Evolutionary conservation across 2,888 invertebrate species (phyloP).

Genomic region (Melangyna quadrimaculata): DNA sequence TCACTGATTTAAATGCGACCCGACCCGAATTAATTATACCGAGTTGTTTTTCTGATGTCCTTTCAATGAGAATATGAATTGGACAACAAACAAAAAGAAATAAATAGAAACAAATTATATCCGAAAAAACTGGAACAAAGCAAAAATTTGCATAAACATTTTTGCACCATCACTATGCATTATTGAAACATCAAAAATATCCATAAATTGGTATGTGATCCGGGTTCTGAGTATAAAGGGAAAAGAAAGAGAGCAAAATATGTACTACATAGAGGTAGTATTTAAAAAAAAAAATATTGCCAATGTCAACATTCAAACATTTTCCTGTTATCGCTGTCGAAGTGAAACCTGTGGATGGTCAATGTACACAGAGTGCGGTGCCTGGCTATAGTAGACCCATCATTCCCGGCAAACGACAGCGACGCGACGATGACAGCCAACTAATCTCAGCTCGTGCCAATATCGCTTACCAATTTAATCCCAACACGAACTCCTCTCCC

Average conservation of each 20-base stretch:
- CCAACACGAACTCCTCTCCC: slow-evolving; percentile 63
- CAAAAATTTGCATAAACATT: slow-evolving; percentile 53
- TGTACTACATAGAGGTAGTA: background rate
- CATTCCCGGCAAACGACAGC: slow-evolving; percentile 19
- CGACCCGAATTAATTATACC: slow-evolving; percentile 63
- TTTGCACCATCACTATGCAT: background rate
- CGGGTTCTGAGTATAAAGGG: background rate
- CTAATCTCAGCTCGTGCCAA: slow-evolving; percentile 71
- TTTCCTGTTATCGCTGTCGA: slow-evolving; percentile 44
- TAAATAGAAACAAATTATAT: background rate
- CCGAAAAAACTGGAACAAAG: slow-evolving; percentile 50
- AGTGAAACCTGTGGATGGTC: slow-evolving; percentile 22
- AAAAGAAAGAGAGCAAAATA: background rate
- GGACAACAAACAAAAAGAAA: background rate
- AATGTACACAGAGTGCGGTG: background rate
- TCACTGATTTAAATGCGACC: slow-evolving; percentile 46
- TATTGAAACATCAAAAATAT: slow-evolving; percentile 38
- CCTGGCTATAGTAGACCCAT: background rate
- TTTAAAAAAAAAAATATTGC: slow-evolving; percentile 50
- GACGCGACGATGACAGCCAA: slow-evolving; percentile 54
- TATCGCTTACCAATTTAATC: slow-evolving; percentile 72
- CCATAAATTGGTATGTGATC: slow-evolving; percentile 9
- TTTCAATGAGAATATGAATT: background rate
- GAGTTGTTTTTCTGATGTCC: slow-evolving; percentile 6
- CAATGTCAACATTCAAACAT: slow-evolving; percentile 56